Conservation (phyloP, 2,888 invertebrate genomes). For the Drosophila multiciliata region DNA sequence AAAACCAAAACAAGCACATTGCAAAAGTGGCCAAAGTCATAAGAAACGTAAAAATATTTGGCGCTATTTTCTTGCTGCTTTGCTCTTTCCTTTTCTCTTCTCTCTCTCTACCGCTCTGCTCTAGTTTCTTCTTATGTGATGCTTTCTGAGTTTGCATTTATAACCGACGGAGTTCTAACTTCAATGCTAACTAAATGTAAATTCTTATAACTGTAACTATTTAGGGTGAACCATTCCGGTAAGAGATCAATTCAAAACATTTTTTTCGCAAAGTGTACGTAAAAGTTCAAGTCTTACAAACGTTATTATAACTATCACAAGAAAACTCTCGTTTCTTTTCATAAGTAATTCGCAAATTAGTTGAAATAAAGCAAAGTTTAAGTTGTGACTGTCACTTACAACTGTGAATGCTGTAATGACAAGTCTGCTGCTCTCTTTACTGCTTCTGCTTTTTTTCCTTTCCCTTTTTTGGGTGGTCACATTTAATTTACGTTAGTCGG, state of each 20-base stretch:
- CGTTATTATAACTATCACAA: neutral
- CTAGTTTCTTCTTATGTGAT: neutral
- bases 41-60: conserved; percentile 56
- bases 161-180: too few relatives aligned
- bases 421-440: neutral
- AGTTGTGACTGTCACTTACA: conserved; percentile 12
- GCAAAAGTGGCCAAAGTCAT: conserved; percentile 38
- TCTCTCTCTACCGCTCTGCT: neutral
- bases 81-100: neutral
- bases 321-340: neutral
- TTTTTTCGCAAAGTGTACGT: neutral
- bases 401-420: neutral
- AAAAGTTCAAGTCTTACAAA: neutral
- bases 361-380: conserved; percentile 15
- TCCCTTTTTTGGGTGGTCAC: conserved; percentile 54
- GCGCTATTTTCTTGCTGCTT: conserved; percentile 6
- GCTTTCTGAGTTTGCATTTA: conserved; percentile 1
- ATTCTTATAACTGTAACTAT: neutral
- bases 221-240: neutral
- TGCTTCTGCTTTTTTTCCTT: conserved; percentile 5
- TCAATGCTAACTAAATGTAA: too few relatives aligned
- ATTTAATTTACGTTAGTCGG: conserved; percentile 61
- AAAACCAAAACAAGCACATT: conserved; percentile 24
- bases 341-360: conserved; percentile 15
- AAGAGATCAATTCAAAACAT: neutral